A percentile compares a stretch with the other conserved stretches of the same genome.
phyloP scores from a whole-genome alignment of 30 jellyfish, hydroid and myxozoan genomes.

The Aurelia sp. region DNA sequence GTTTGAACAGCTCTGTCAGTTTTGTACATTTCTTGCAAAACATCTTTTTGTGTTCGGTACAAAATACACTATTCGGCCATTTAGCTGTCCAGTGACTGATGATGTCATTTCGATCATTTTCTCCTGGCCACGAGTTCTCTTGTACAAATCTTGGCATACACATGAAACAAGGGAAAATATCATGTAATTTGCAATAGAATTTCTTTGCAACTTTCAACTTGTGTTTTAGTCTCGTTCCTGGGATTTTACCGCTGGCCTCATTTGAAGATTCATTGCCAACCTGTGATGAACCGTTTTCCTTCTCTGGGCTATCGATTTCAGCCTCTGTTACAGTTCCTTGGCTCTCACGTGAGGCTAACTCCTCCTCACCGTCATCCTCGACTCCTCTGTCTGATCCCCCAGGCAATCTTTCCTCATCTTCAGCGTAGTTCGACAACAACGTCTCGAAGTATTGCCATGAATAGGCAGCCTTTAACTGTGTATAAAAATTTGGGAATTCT shows the following conservation, averaged over 20 bases:
- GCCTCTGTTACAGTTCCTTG: not conserved
- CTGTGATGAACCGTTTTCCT: too few relatives aligned
- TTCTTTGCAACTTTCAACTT: slow-evolving; percentile 8
- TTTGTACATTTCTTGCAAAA: slow-evolving; percentile 38
- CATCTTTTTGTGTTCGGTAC: slow-evolving; percentile 26
- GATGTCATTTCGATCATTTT: slow-evolving; percentile 11
- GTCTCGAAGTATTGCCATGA: slow-evolving; percentile 39
- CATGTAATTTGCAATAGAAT: slow-evolving; percentile 22
- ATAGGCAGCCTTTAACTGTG: slow-evolving; percentile 28
- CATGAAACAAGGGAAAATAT: slow-evolving; percentile 34
- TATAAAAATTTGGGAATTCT: slow-evolving; percentile 13
- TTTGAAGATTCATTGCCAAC: not conserved
- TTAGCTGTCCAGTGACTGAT: slow-evolving; percentile 24
- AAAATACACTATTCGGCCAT: slow-evolving; percentile 2
- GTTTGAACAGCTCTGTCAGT: slow-evolving; percentile 6
- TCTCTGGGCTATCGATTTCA: too few relatives aligned
- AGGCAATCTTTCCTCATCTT: not conserved
- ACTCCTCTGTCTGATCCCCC: not conserved
- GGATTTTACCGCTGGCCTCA: not conserved
- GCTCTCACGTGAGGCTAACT: not conserved
- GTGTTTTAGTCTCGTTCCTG: not conserved
- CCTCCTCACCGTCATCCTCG: not conserved
- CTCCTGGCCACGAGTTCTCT: slow-evolving; percentile 41
- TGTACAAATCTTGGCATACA: slow-evolving; percentile 45
- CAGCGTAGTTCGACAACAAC: not conserved